Percentiles rank a stretch among this genome's conserved stretches.
Evolutionary conservation across 1,140 invertebrate species (phyloP).

Genomic region (Magallana ariakensis): DNA sequence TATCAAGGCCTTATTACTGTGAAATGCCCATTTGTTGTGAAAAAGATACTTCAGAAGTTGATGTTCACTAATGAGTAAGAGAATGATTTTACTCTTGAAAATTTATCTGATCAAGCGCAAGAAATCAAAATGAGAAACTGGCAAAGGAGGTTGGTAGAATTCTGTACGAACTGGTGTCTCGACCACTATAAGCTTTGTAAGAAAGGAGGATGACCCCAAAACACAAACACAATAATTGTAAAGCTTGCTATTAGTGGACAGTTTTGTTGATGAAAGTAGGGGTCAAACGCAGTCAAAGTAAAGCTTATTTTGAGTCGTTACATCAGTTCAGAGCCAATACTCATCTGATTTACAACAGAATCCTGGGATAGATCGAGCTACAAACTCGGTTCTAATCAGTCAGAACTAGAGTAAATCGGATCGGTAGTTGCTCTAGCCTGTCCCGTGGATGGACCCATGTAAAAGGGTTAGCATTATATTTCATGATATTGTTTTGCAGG

Average conservation of each 20-base stretch:
- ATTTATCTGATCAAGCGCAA: background rate
- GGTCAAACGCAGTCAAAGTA: background rate
- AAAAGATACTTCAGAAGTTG: background rate
- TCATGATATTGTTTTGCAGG: constrained; percentile 34
- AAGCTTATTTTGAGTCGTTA: constrained; percentile 14
- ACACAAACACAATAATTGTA: too few species aligned
- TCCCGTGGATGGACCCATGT: background rate
- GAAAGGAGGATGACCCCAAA: too few species aligned
- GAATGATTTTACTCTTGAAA: constrained; percentile 8
- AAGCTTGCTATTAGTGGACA: too few species aligned
- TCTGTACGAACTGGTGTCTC: background rate
- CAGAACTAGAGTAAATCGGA: constrained; percentile 33
- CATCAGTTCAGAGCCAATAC: constrained; percentile 23
- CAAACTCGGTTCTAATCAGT: background rate
- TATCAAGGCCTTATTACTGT: background rate
- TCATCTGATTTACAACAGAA: constrained; percentile 31
- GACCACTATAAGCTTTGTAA: constrained; percentile 15
- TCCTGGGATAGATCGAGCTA: constrained; percentile 7
- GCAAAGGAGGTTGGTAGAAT: constrained; percentile 29
- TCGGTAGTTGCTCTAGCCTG: background rate
- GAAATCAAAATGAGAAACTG: constrained; percentile 20
- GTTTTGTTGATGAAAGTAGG: background rate
- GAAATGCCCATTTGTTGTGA: constrained; percentile 17
- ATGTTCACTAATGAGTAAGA: background rate
- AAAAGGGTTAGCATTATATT: constrained; percentile 20